Percentiles rank a stretch among this genome's conserved stretches.
phyloP scores from a whole-genome alignment of 2,113 vertebrate genomes.

The Amazona guildingii region DNA sequence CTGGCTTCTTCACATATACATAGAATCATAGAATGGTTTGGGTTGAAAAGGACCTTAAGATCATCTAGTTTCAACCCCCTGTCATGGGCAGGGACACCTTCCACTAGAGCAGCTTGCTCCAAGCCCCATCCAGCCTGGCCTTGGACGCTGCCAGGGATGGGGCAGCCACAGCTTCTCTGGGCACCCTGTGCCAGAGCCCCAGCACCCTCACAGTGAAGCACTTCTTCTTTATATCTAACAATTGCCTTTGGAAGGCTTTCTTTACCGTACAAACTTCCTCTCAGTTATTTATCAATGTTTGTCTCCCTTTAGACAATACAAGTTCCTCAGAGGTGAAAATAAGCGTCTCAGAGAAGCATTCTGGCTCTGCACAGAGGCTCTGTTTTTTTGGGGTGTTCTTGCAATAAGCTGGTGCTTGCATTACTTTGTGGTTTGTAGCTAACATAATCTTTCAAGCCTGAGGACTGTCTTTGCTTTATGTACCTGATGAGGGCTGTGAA shows the following conservation, averaged over 20 bases:
- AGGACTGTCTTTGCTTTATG: neutral
- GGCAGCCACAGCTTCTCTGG: neutral
- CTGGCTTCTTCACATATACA: neutral
- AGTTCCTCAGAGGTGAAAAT: neutral
- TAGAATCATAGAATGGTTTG: neutral
- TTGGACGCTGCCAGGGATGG: neutral
- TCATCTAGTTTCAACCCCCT: neutral
- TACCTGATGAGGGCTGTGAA: neutral
- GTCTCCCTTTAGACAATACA: neutral
- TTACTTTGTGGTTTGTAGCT: neutral
- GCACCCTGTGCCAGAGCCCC: neutral
- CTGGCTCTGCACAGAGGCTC: neutral
- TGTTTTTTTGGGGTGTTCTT: neutral
- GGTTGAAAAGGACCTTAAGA: neutral
- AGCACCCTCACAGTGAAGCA: neutral
- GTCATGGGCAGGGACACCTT: neutral
- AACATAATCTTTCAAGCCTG: neutral
- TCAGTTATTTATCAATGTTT: neutral
- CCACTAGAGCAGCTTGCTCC: neutral
- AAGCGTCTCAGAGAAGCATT: neutral
- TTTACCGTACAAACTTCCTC: neutral
- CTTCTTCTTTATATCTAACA: neutral
- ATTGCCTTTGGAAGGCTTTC: accelerated
- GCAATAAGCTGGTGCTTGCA: neutral
- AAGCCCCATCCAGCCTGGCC: neutral